Evolutionary conservation across 2,797 vertebrate genomes (phyloP), one percentile per base, ranked within the genome.

Genomic region (Chelmon rostratus): DNA sequence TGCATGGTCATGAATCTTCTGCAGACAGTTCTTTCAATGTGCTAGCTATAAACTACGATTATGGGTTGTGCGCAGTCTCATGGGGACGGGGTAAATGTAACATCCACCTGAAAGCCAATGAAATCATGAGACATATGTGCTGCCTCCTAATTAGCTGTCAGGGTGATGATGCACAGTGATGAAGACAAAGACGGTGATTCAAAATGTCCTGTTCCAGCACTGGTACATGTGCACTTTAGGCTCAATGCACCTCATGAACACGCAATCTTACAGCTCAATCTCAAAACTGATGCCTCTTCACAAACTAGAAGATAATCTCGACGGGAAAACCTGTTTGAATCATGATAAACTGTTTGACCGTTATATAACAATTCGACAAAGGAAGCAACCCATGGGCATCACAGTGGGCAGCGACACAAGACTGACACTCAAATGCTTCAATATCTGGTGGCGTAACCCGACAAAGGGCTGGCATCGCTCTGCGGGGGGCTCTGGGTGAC

Each of bases 401-500:
- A 38, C 85, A 85, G 80, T 79, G 68, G 85, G 87, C 71, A 64
- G 68, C 18, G 10, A 83, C 69, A 81, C 72, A 59, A 58, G 47
- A 79, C 79, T 82, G 77, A 84, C 83, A 88, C 81, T 77, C 37
- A 63, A 73, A 81, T 16, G 73, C 76, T 81, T 83, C 79, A 69
- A 44, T 78, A 76, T 84, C 52, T 79, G 79, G 61, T 81, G 78
- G 76, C 79, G 77, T 88, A 87, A 86, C 75, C 74, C 52, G 25
- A 68, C 84, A 78, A 56, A 59, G 74, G 79, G 65, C 52, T 80
- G 79, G 81, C 84, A 72, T 77, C 52, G 2, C 87, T 86, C 78
- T 49, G 78, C 50, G 38, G 86, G 90, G 84, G 79, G 72, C 69
- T 76, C 67, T 6, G 35, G 76, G 40, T 94, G 93, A 93, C 94